Evolutionary conservation across 1,140 invertebrate genomes (phyloP).

Genomic region (Semibalanus balanoides): DNA sequence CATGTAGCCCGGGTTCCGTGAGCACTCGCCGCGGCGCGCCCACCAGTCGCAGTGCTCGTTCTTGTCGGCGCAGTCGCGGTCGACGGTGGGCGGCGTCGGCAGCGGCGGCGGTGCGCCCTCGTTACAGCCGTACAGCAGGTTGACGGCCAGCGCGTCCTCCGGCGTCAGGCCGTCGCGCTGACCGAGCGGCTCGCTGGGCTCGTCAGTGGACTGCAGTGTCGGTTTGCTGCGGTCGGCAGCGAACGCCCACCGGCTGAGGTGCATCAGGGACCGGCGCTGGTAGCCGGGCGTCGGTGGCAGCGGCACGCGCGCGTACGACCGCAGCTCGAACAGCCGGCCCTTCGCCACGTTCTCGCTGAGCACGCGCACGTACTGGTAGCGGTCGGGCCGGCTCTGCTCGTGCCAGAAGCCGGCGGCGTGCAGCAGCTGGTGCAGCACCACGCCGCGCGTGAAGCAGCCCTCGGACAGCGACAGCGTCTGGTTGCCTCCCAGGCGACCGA

Average conservation of each 20-base stretch:
- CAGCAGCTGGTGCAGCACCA: slow-evolving; percentile 65
- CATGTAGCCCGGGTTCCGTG: slow-evolving; percentile 27
- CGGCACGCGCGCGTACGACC: slow-evolving; percentile 5
- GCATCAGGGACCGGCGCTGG: not conserved
- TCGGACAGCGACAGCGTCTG: slow-evolving; percentile 39
- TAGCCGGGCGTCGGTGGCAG: not conserved
- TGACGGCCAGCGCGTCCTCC: not conserved
- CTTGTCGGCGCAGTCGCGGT: slow-evolving; percentile 22
- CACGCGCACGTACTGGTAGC: slow-evolving; percentile 57
- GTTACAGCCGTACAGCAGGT: not conserved
- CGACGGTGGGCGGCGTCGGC: slow-evolving; percentile 7
- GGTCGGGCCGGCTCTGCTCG: slow-evolving; percentile 64
- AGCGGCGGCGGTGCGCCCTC: not conserved
- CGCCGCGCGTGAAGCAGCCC: slow-evolving; percentile 39
- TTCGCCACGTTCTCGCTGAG: slow-evolving; percentile 53
- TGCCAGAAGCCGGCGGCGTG: slow-evolving; percentile 73
- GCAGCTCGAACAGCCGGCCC: slow-evolving; percentile 8
- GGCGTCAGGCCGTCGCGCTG: not conserved
- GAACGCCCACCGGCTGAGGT: not conserved
- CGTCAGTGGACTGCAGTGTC: not conserved
- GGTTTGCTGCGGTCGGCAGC: not conserved
- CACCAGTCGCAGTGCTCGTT: slow-evolving; percentile 25
- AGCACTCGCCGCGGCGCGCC: slow-evolving; percentile 26
- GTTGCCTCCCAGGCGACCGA: slow-evolving; percentile 35
- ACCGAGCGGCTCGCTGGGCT: not conserved